These are phyloP conservation scores for Ophion slaviceki DNA, from an alignment of 2,888 invertebrate species.

Conservation along the genomic window DNA sequence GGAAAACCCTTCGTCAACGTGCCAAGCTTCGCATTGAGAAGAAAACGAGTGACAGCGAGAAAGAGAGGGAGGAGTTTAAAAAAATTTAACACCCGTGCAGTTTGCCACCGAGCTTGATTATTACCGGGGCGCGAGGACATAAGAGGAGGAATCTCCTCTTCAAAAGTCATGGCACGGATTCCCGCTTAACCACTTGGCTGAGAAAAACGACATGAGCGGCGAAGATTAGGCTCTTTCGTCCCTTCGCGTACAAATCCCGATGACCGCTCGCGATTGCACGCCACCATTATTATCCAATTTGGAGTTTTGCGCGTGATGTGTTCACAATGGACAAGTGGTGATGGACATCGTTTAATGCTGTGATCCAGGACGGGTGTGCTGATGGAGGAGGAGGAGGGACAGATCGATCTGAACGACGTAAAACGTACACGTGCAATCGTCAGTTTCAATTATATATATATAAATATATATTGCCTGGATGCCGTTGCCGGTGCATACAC, in stretches of 20 bases:
- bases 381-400: conserved; percentile 12
- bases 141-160: conserved; percentile 42
- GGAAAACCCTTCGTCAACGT: conserved; percentile 28
- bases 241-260: conserved; percentile 32
- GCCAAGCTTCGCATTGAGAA: conserved; percentile 9
- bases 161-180: conserved; percentile 70
- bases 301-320: conserved; percentile 59
- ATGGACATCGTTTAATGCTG: conserved; percentile 55
- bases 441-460: conserved; percentile 28
- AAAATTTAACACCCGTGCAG: conserved; percentile 47
- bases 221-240: conserved; percentile 60
- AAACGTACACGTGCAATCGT: conserved; percentile 70
- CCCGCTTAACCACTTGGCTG: conserved; percentile 70
- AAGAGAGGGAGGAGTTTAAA: neutral
- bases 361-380: conserved; percentile 41
- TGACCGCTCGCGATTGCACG: conserved; percentile 29
- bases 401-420: conserved; percentile 74
- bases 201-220: conserved; percentile 57
- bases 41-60: conserved; percentile 14
- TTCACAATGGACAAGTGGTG: conserved; percentile 57
- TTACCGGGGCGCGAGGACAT: conserved; percentile 35
- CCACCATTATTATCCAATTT: conserved; percentile 76
- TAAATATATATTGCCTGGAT: neutral
- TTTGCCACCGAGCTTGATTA: conserved; percentile 1
- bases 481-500: neutral